Evolutionary conservation across 2,113 vertebrate genomes (phyloP).

Genomic region (Siniperca knerii): DNA sequence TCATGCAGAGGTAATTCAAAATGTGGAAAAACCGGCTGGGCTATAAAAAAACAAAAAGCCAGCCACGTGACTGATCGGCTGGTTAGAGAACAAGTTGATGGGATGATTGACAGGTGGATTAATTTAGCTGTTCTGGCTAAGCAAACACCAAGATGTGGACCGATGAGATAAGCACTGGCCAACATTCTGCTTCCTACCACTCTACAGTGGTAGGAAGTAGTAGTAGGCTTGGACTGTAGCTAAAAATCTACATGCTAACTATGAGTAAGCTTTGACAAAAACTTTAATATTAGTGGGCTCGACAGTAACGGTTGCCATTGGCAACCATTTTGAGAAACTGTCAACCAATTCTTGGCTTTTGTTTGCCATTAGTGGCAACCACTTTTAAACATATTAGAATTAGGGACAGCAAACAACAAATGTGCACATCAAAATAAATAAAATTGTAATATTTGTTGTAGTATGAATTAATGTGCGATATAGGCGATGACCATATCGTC

Average conservation of each 20-base stretch:
- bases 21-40: not conserved
- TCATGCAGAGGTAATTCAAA: not conserved
- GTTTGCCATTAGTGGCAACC: too few relatives aligned
- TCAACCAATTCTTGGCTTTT: too few relatives aligned
- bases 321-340: too few relatives aligned
- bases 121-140: not conserved
- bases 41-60: not conserved
- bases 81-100: not conserved
- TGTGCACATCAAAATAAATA: too few relatives aligned
- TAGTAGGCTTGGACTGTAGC: not conserved
- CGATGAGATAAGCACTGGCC: not conserved
- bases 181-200: not conserved
- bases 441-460: too few relatives aligned
- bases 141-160: conserved; percentile 7
- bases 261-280: not conserved
- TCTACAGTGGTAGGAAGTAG: not conserved
- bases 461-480: too few relatives aligned
- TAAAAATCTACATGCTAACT: not conserved
- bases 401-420: too few relatives aligned
- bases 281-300: too few relatives aligned
- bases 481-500: too few relatives aligned
- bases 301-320: too few relatives aligned
- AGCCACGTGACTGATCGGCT: not conserved
- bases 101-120: conserved; percentile 6
- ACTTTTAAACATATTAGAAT: too few relatives aligned